phyloP scores from a whole-genome alignment of 1,140 invertebrate species.

The Caenorhabditis tropicalis region DNA sequence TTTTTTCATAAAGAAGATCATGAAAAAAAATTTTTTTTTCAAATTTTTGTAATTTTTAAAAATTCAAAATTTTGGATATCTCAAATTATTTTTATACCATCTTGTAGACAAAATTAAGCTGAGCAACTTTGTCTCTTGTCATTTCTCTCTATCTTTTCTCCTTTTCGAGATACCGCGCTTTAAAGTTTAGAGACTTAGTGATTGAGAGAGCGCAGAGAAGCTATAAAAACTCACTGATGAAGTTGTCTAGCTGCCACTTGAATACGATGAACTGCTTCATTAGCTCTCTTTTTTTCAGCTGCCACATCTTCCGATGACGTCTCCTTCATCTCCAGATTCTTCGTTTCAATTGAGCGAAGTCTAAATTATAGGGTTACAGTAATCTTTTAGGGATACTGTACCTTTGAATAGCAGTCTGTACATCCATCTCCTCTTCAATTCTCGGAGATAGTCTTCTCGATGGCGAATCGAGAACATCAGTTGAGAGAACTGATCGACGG shows the following conservation, averaged over 20 bases:
- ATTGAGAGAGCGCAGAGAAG: no score
- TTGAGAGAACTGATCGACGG: slow-evolving; percentile 23
- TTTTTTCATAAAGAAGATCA: no score
- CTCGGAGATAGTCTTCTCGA: slow-evolving; percentile 16
- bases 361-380: not conserved
- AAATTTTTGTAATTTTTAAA: no score
- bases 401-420: slow-evolving; percentile 26
- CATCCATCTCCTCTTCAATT: slow-evolving; percentile 39
- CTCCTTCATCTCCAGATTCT: not conserved
- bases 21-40: no score
- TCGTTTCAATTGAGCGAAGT: not conserved
- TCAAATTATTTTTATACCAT: no score
- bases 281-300: not conserved
- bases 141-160: no score
- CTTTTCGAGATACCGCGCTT: no score
- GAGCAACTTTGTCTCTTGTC: no score
- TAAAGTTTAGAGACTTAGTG: no score
- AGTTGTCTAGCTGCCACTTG: not conserved
- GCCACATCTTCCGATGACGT: not conserved
- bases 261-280: not conserved
- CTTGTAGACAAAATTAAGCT: no score
- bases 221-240: slow-evolving; percentile 24
- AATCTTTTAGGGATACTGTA: not conserved
- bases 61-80: no score
- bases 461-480: slow-evolving; percentile 13